Evolutionary conservation across 2,113 vertebrate genomes (phyloP).

Genomic region (Gasterosteus nipponicus): DNA sequence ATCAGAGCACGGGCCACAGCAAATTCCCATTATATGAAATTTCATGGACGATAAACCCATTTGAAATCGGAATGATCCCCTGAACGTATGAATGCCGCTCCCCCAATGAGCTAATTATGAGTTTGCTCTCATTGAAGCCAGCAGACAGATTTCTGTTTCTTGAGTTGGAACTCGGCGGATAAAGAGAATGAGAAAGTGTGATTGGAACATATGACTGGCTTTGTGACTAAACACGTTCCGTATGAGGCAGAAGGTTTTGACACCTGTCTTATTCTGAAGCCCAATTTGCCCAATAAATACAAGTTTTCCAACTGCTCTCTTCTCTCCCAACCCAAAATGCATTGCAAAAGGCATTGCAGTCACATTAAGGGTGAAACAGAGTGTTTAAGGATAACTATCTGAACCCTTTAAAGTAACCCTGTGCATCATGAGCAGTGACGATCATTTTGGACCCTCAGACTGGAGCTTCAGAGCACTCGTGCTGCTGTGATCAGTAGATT

Average conservation of each 20-base stretch:
- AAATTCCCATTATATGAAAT: slow-evolving; percentile 75
- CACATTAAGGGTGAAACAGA: no score
- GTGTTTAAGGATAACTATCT: no score
- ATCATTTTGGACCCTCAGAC: neutral
- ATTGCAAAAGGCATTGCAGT: no score
- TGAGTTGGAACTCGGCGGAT: slow-evolving; percentile 27
- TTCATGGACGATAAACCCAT: slow-evolving; percentile 73
- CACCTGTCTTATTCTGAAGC: neutral
- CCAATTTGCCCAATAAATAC: neutral
- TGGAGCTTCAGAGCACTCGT: slow-evolving; percentile 1
- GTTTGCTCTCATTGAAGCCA: slow-evolving; percentile 49
- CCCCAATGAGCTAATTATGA: slow-evolving; percentile 60
- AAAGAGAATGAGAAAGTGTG: neutral
- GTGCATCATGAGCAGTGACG: no score
- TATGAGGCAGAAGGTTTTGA: slow-evolving; percentile 3
- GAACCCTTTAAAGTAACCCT: no score
- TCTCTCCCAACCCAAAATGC: no score
- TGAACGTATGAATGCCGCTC: slow-evolving; percentile 54
- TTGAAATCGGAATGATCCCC: slow-evolving; percentile 65
- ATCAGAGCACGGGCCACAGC: slow-evolving; percentile 68
- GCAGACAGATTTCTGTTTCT: slow-evolving; percentile 32
- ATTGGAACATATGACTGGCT: neutral
- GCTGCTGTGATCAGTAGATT: neutral
- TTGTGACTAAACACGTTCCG: neutral
- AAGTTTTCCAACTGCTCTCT: neutral